Evolutionary conservation across 1,140 invertebrate species (phyloP).

Genomic region (Papilio aristodemus): DNA sequence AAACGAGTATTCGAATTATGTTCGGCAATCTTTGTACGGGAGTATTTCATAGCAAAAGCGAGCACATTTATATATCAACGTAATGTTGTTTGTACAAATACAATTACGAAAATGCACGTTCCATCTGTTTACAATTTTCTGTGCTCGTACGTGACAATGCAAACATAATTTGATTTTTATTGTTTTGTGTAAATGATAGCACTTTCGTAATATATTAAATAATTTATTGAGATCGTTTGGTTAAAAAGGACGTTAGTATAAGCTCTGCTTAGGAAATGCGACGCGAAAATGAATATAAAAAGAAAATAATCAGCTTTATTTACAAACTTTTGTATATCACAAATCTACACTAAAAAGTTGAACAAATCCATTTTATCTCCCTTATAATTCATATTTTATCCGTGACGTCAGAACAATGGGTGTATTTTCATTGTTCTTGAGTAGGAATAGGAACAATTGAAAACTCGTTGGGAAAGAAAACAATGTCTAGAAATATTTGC

Average conservation of each 20-base stretch:
- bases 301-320: background rate
- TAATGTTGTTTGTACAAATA: conserved; percentile 2
- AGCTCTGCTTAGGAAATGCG: background rate
- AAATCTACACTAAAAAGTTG: background rate
- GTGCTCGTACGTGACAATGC: conserved; percentile 8
- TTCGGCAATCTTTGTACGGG: background rate
- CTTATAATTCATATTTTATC: background rate
- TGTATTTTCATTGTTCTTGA: background rate
- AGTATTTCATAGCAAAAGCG: background rate
- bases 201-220: background rate
- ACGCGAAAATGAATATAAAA: background rate
- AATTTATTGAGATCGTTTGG: background rate
- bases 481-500: no score
- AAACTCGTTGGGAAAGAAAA: no score
- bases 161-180: background rate
- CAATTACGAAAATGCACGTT: conserved; percentile 2
- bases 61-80: background rate
- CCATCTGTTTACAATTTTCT: background rate
- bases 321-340: background rate
- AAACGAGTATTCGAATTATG: background rate
- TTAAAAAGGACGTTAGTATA: no score
- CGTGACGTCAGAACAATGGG: background rate
- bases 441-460: background rate
- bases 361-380: background rate
- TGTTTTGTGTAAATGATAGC: background rate